phyloP scores from a whole-genome alignment of 2,888 invertebrate genomes.

The Mechanitis mazaeus region DNA sequence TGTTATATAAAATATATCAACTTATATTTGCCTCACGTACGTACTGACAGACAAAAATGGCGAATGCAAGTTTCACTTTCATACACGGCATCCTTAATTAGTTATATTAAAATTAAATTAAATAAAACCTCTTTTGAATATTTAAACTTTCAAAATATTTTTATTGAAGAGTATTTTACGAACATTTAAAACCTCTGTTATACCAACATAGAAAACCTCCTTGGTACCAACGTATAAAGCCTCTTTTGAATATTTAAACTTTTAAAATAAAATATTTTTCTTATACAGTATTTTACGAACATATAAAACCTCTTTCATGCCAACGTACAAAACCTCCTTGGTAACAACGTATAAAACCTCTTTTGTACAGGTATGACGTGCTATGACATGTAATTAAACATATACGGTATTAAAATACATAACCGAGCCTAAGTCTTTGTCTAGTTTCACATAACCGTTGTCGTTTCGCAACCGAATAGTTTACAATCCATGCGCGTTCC shows the following conservation, averaged over 20 bases:
- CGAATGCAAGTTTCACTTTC: conserved; percentile 19
- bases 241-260: no score
- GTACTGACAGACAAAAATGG: conserved; percentile 17
- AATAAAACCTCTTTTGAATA: no score
- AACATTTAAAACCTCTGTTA: no score
- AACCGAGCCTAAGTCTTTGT: conserved; percentile 7
- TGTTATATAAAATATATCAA: not conserved
- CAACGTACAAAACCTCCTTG: no score
- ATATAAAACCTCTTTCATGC: no score
- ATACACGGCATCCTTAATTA: no score
- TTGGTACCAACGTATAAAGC: not conserved
- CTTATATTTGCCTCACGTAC: conserved; percentile 21
- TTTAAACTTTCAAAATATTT: no score
- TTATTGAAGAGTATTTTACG: no score
- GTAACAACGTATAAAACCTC: not conserved
- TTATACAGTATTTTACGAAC: no score
- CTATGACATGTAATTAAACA: not conserved
- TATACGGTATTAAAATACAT: not conserved
- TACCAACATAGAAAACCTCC: no score
- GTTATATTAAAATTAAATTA: no score
- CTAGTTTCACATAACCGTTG: conserved; percentile 10
- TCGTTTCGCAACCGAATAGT: conserved; percentile 14
- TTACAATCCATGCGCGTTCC: conserved; percentile 14
- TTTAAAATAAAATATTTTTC: no score
- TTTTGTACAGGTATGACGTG: not conserved